A percentile compares a stretch with the other conserved stretches of the same genome.
Evolutionary conservation across 1,140 invertebrate species (phyloP).

Genomic region (Neodiprion lecontei): DNA sequence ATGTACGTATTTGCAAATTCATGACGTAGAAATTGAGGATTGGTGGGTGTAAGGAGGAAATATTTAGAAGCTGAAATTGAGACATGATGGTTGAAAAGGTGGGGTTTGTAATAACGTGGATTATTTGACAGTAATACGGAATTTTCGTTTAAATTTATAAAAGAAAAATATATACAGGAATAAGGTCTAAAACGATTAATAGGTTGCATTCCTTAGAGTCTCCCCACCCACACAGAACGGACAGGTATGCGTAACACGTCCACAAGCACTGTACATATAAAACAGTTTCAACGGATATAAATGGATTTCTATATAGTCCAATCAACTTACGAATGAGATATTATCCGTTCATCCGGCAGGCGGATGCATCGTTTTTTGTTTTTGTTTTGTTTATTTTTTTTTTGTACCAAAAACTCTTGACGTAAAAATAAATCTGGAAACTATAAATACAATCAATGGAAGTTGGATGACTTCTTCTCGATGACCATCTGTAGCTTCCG

Average conservation of each 20-base stretch:
- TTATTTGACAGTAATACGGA: too few relatives aligned
- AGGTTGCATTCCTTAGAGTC: background rate
- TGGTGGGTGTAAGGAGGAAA: too few relatives aligned
- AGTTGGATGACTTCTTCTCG: slow-evolving; percentile 41
- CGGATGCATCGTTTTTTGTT: slow-evolving; percentile 25
- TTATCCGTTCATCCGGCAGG: slow-evolving; percentile 29
- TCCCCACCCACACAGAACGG: background rate
- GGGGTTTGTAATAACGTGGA: too few relatives aligned
- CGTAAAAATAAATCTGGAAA: slow-evolving; percentile 46
- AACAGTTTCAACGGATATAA: background rate
- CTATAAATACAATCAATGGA: slow-evolving; percentile 51
- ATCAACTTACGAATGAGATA: slow-evolving; percentile 16
- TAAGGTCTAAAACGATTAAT: background rate
- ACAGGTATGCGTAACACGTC: slow-evolving; percentile 6
- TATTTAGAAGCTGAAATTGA: too few relatives aligned
- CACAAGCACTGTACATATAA: background rate
- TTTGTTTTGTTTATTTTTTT: slow-evolving; percentile 10
- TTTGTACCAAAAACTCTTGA: slow-evolving; percentile 23
- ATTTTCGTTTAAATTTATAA: background rate
- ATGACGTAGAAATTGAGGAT: too few relatives aligned
- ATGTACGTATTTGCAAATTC: too few relatives aligned
- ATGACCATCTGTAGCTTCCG: slow-evolving; percentile 41
- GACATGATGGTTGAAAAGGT: too few relatives aligned
- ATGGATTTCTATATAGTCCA: background rate
- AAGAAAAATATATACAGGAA: background rate